phyloP scores from a whole-genome alignment of 2,113 vertebrate genomes.

The Mormyrus lacerda region DNA sequence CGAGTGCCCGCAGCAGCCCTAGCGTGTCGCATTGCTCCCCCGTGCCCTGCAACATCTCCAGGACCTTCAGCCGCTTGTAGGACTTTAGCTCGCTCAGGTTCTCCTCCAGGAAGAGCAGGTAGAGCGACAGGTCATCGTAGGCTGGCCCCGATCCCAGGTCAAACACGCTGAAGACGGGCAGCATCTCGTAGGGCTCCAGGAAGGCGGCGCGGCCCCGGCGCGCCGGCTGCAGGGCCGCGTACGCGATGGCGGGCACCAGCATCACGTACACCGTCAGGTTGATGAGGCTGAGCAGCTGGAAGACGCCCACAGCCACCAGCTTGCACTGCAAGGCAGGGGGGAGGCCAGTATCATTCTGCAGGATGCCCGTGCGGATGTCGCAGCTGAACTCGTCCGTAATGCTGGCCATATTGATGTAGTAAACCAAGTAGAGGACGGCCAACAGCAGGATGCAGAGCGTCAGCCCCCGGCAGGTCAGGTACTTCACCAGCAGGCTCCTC shows the following conservation, averaged over 20 bases:
- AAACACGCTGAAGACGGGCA: constrained; percentile 77
- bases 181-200: constrained; percentile 75
- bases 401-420: constrained; percentile 80
- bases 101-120: constrained; percentile 86
- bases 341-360: constrained; percentile 64
- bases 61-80: constrained; percentile 87
- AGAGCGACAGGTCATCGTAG: constrained; percentile 82
- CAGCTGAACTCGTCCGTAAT: constrained; percentile 82
- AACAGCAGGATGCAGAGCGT: constrained; percentile 65
- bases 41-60: constrained; percentile 71
- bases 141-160: constrained; percentile 44
- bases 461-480: constrained; percentile 69
- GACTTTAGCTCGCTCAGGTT: constrained; percentile 92
- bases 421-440: constrained; percentile 76
- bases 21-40: constrained; percentile 70
- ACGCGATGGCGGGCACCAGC: constrained; percentile 70
- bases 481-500: constrained; percentile 62
- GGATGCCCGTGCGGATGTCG: constrained; percentile 73
- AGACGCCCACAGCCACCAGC: constrained; percentile 83
- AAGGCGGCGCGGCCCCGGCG: constrained; percentile 53
- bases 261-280: constrained; percentile 75
- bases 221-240: constrained; percentile 66
- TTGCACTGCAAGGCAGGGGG: constrained; percentile 82
- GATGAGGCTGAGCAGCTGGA: constrained; percentile 81
- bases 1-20: constrained; percentile 71